phyloP scores from a whole-genome alignment of 1,140 invertebrate genomes.

The Halesus radiatus region DNA sequence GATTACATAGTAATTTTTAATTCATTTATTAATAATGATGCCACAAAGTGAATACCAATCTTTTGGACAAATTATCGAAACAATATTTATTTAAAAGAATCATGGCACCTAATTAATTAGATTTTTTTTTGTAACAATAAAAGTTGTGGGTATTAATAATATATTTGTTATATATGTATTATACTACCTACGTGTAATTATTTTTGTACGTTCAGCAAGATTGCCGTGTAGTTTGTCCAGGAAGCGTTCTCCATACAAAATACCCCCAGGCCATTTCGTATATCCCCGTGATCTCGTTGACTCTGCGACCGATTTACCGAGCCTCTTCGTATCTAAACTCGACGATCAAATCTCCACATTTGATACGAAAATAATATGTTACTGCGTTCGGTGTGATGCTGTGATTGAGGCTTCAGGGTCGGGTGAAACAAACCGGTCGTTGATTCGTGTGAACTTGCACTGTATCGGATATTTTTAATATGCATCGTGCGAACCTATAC shows the following conservation, averaged over 20 bases:
- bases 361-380: background rate
- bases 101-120: too few relatives aligned
- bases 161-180: too few relatives aligned
- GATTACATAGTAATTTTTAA: too few relatives aligned
- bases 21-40: too few relatives aligned
- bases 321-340: background rate
- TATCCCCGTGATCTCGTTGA: slow-evolving; percentile 33
- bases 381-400: background rate
- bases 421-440: slow-evolving; percentile 30
- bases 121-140: too few relatives aligned
- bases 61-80: too few relatives aligned
- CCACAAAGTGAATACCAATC: too few relatives aligned
- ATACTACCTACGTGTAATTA: too few relatives aligned
- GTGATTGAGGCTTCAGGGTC: slow-evolving; percentile 13
- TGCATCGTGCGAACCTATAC: slow-evolving; percentile 29
- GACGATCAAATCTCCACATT: background rate
- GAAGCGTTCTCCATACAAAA: slow-evolving; percentile 38
- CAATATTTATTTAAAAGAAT: too few relatives aligned
- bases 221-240: background rate
- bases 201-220: background rate
- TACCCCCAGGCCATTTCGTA: slow-evolving; percentile 11
- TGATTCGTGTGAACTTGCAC: slow-evolving; percentile 37
- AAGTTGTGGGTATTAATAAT: too few relatives aligned
- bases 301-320: slow-evolving; percentile 1
- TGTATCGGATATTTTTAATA: slow-evolving; percentile 29